Base-by-base conservation (phyloP, 2,888 invertebrate species). In the Plebejus argus region DNA sequence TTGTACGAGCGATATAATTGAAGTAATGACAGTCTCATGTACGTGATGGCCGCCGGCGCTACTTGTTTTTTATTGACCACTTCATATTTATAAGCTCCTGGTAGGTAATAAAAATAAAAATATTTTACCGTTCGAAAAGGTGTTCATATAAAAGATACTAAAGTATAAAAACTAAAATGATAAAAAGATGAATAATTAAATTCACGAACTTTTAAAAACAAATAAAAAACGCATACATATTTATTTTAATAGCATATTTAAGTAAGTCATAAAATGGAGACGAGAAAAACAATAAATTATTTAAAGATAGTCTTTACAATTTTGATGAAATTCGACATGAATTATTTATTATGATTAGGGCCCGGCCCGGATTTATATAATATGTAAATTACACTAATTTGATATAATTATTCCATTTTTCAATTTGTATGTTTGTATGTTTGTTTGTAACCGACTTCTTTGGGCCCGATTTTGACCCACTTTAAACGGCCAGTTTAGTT, bases 141-240 rank as follows among this genome's bases (percentile, higher is more conserved):
- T 1, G 12, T n/a, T n/a, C 5, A 56, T 6, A 39, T 28, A 61
- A 66, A 23, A 12, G 45, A 39, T 10, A n/a, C n/a, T n/a, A n/a
- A 39, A 39, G 39, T 10, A 39, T 39, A 39, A 39, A 39, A 76
- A 45, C 23, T 28, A 45, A 20, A 39, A 72, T 87, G 87, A 87
- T 89, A 88, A 87, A 88, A 88, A 45, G 45, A 66, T 66, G 4
- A 12, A 10, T 10, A 28, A 61, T 61, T 3, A 12, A 61, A 23
- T 28, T 66, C 1, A 66, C 15, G 23, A 61, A 66, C 15, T 66
- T 28, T 66, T 28, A 18, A 33, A 66, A 28, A 18, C 66, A 28
- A 66, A 66, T 28, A 33, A 15, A 61, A 66, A 33, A 33, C 28
- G 1, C 61, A 20, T 18, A 66, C 23, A 20, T 18, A 66, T 66